phyloP scores from a whole-genome alignment of 2,888 invertebrate genomes.

The Platycnemis pennipes region DNA sequence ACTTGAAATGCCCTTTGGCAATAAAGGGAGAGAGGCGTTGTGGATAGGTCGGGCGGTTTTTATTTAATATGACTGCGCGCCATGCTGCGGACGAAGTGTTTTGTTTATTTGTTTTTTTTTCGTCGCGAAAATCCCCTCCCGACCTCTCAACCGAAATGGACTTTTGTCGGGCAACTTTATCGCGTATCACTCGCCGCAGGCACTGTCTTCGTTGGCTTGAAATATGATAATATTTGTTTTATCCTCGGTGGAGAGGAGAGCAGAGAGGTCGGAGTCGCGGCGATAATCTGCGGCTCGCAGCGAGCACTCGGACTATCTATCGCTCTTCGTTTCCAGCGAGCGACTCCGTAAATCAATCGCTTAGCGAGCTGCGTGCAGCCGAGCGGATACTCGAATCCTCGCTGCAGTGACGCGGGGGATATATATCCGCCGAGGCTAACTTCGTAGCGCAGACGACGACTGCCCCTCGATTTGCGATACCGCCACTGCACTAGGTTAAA shows the following conservation, averaged over 20 bases:
- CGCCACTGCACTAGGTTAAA: background rate
- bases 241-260: background rate
- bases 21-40: background rate
- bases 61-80: background rate
- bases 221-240: constrained; percentile 32
- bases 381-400: background rate
- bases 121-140: background rate
- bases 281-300: background rate
- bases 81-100: background rate
- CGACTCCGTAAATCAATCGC: constrained; percentile 1
- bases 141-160: constrained; percentile 17
- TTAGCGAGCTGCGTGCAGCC: background rate
- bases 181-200: background rate
- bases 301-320: background rate
- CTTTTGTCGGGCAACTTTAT: background rate
- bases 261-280: background rate
- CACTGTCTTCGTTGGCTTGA: constrained; percentile 32
- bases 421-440: background rate
- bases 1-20: background rate
- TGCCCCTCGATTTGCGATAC: background rate
- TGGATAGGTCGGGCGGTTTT: background rate
- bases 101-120: background rate
- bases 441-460: background rate
- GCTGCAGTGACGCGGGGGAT: background rate
- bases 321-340: constrained; percentile 2